Evolutionary conservation across 1,140 invertebrate genomes (phyloP).

Genomic region (Pissodes strobi): DNA sequence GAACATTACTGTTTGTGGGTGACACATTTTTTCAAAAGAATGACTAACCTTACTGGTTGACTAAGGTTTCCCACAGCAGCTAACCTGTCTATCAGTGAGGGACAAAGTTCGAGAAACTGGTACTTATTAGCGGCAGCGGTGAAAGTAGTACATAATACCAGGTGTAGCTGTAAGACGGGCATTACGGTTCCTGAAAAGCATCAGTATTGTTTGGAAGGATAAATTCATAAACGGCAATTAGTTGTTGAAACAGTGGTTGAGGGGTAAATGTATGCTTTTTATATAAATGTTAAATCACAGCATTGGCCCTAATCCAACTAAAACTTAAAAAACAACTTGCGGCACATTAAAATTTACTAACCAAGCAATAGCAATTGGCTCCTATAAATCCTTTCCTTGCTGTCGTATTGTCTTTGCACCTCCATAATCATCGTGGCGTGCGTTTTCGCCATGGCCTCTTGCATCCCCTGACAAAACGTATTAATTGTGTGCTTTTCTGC

Average conservation of each 20-base stretch:
- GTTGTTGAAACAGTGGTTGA: no score
- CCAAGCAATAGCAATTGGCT: conserved; percentile 65
- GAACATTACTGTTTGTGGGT: no score
- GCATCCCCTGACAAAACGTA: conserved; percentile 68
- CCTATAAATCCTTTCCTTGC: conserved; percentile 67
- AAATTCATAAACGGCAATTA: conserved; percentile 3
- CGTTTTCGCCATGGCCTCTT: conserved; percentile 69
- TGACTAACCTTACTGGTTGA: conserved; percentile 64
- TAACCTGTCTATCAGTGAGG: conserved; percentile 68
- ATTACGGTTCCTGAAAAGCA: conserved; percentile 62
- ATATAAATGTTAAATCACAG: background rate
- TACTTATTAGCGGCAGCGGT: conserved; percentile 71
- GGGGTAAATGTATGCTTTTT: no score
- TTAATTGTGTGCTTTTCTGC: conserved; percentile 69
- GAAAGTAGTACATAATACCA: conserved; percentile 70
- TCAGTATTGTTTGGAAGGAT: background rate
- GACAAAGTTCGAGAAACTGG: conserved; percentile 72
- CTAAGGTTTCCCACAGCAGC: conserved; percentile 67
- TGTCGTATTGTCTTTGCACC: conserved; percentile 70
- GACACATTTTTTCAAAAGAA: conserved; percentile 36
- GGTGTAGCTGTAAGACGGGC: conserved; percentile 68
- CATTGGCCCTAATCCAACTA: background rate
- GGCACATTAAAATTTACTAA: no score
- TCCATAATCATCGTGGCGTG: conserved; percentile 67
- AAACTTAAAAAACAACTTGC: no score